phyloP scores from a whole-genome alignment of 37 sponge, comb jelly and placozoan species.

The Beroe forskalii region DNA sequence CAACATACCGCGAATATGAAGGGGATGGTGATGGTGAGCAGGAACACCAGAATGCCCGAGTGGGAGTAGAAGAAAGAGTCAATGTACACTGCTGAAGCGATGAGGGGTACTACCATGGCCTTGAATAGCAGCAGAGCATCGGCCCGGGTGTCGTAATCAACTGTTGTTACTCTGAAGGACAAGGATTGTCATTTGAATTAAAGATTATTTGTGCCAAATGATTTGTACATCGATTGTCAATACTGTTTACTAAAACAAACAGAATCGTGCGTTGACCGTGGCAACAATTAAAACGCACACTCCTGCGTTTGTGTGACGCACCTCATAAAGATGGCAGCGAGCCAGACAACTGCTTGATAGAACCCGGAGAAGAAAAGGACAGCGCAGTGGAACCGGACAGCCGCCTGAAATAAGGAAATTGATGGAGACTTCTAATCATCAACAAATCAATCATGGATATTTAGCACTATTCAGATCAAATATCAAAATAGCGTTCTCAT shows the following conservation, averaged over 20 bases:
- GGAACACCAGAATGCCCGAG: neutral
- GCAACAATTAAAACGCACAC: too few relatives aligned
- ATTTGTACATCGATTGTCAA: too few relatives aligned
- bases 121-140: slow-evolving; percentile 52
- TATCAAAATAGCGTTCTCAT: too few relatives aligned
- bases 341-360: slow-evolving; percentile 34
- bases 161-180: slow-evolving; percentile 52
- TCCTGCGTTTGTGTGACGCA: too few relatives aligned
- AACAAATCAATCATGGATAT: too few relatives aligned
- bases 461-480: too few relatives aligned
- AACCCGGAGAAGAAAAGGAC: slow-evolving; percentile 44
- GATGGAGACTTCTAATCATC: neutral
- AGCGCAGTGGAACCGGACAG: slow-evolving; percentile 31
- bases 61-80: neutral
- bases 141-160: neutral
- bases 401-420: neutral
- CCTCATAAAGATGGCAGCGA: slow-evolving; percentile 34
- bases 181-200: neutral
- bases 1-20: slow-evolving; percentile 35
- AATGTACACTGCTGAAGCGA: neutral
- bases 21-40: neutral
- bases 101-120: slow-evolving; percentile 22
- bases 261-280: too few relatives aligned
- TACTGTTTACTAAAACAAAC: too few relatives aligned
- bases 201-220: too few relatives aligned